These are phyloP conservation scores for Cantharis flavilabris DNA, from an alignment of 2,888 invertebrate species.

Conservation along the genomic window DNA sequence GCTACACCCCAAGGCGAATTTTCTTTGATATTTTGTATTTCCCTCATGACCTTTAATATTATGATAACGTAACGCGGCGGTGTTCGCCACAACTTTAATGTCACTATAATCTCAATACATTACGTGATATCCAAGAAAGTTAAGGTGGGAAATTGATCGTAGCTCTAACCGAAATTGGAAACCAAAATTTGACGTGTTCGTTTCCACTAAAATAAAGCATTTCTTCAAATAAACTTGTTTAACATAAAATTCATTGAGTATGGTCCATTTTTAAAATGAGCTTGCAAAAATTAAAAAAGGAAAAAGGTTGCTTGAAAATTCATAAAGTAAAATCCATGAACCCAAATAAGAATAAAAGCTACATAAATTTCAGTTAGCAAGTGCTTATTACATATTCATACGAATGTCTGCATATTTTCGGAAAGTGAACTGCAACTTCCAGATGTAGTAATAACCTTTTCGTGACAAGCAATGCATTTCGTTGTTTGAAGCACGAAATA, in stretches of 20 bases:
- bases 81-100: slow-evolving; percentile 25
- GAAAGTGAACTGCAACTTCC: background rate
- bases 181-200: background rate
- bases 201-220: background rate
- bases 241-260: background rate
- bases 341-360: background rate
- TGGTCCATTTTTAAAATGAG: background rate
- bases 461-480: background rate
- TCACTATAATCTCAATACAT: slow-evolving; percentile 28
- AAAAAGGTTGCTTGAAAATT: background rate
- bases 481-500: background rate
- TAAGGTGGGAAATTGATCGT: slow-evolving; percentile 21
- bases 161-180: slow-evolving; percentile 11
- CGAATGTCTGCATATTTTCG: background rate
- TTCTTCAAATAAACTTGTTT: background rate
- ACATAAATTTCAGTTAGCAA: background rate
- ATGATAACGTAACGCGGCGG: slow-evolving; percentile 23
- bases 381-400: background rate
- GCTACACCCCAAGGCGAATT: slow-evolving; percentile 7
- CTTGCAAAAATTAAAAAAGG: background rate
- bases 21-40: slow-evolving; percentile 23
- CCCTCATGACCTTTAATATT: slow-evolving; percentile 26
- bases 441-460: background rate
- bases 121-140: slow-evolving; percentile 23
- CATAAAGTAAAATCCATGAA: background rate